Conservation (phyloP, 1,140 invertebrate genomes). For the Papilio aristodemus region DNA sequence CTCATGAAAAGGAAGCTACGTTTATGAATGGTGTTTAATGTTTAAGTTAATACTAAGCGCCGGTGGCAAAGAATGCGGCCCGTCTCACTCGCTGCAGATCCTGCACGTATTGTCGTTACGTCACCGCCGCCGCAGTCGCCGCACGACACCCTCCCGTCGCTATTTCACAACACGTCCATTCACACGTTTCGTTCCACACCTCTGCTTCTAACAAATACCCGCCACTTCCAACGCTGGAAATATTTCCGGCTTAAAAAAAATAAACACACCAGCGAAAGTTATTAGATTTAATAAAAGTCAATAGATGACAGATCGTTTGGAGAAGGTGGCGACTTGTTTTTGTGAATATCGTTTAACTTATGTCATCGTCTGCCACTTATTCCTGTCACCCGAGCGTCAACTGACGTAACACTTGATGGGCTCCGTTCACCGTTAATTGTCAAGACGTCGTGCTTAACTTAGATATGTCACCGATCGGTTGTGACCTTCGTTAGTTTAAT, state of each 20-base stretch:
- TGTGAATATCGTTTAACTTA: conserved; percentile 11
- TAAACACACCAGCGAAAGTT: background rate
- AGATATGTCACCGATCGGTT: no score
- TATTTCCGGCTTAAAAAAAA: conserved; percentile 9
- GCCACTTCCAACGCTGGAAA: background rate
- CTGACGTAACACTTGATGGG: background rate
- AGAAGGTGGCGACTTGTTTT: background rate
- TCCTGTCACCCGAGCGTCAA: background rate
- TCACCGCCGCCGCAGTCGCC: background rate
- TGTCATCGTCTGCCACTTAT: background rate
- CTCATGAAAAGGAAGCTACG: no score
- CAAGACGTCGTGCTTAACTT: background rate
- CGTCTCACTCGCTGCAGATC: background rate
- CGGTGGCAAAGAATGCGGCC: background rate
- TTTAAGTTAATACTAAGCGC: no score
- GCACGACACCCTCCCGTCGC: conserved; percentile 1
- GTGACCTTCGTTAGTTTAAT: no score
- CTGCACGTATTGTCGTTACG: background rate
- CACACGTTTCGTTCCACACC: conserved; percentile 20
- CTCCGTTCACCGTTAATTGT: background rate
- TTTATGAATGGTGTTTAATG: no score
- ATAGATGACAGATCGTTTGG: background rate
- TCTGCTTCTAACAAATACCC: conserved; percentile 2
- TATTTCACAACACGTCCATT: conserved; percentile 26
- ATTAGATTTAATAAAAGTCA: background rate